A percentile compares a stretch with the other conserved stretches of the same genome.
These are phyloP conservation scores for Dasysyrphus tricinctus DNA, from an alignment of 2,888 invertebrate genomes.

Conservation along the genomic window DNA sequence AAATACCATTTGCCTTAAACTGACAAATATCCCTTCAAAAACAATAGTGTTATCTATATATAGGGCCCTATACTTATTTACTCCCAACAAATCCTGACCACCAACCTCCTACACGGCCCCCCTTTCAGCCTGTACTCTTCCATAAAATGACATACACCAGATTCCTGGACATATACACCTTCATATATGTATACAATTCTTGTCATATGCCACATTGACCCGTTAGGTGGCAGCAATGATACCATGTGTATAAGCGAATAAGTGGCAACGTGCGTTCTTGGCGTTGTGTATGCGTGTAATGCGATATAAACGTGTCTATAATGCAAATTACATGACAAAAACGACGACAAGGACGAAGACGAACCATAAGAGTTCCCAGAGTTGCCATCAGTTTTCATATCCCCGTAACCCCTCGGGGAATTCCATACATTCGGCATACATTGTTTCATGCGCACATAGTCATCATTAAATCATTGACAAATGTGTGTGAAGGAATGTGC, in stretches of 20 bases:
- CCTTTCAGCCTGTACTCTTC: conserved; percentile 12
- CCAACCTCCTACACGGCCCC: conserved; percentile 3
- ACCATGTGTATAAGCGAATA: conserved; percentile 20
- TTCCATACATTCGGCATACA: conserved; percentile 46
- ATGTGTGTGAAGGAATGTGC: conserved; percentile 16
- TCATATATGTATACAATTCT: conserved; percentile 2
- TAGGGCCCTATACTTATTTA: background rate
- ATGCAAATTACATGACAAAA: conserved; percentile 72
- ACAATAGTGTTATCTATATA: conserved; percentile 40
- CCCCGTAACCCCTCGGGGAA: conserved; percentile 29
- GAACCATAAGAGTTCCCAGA: conserved; percentile 18
- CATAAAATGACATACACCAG: conserved; percentile 28
- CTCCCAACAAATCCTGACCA: conserved; percentile 11
- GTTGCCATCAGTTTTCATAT: background rate
- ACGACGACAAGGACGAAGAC: conserved; percentile 40
- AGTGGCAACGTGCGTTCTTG: conserved; percentile 43
- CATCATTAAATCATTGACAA: conserved; percentile 70
- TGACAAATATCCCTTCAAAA: conserved; percentile 37
- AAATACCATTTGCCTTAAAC: conserved; percentile 45
- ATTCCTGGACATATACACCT: conserved; percentile 15
- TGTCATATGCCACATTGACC: conserved; percentile 42
- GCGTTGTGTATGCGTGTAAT: conserved; percentile 66
- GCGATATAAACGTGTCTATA: conserved; percentile 72
- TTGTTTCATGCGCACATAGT: conserved; percentile 59
- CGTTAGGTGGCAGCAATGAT: conserved; percentile 35